Base-by-base conservation (phyloP, 2,113 vertebrate genomes). In the Abramis brama region DNA sequence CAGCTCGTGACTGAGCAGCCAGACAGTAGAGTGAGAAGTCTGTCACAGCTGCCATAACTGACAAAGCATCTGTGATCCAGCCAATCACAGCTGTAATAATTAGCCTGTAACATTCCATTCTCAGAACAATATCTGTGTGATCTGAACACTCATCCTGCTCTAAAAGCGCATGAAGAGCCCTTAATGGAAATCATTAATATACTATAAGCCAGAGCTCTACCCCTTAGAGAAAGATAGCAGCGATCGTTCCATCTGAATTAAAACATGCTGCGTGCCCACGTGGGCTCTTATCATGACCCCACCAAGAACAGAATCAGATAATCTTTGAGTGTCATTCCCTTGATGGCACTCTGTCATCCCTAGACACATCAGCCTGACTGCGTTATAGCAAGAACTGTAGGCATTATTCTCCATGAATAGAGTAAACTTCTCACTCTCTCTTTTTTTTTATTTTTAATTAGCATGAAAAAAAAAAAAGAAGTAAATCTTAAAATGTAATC, bases 1-100 rank as follows among this genome's bases (percentile, higher is more conserved):
- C 93, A 94, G 93, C 93, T 90, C 25, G 87, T 92, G 94, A 94
- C 93, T 92, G 94, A 94, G 93, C 94, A 94, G 93, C 96, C 94
- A 96, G 95, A 95, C 94, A 95, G 93, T 2, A 45, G n/a, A 43
- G 15, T 21, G 21, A 75, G 15, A 71, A 21, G 52, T 50, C 33
- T 27, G 52, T 60, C 82, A 84, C 11, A 64, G 11, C 43, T 76
- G 55, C 55, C 71, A 84, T 47, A 76, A 81, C 60, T 81, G 79
- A 45, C 79, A 81, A 64, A 81, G 21, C 60, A 64, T 81, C 62
- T 50, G 27, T 70, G 62, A 70, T 23, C 62, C 45, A 50, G 62
- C 79, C 79, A 82, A 82, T 70, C 79, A 81, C 17, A 80, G 52
- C 43, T 23, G 11, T 11, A 47, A 21, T 79, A 55, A 78, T 88